Percentiles rank a stretch among this genome's conserved stretches.
These are phyloP conservation scores for Zosterops japonicus DNA, from an alignment of 2,113 vertebrate species.

Conservation along the genomic window DNA sequence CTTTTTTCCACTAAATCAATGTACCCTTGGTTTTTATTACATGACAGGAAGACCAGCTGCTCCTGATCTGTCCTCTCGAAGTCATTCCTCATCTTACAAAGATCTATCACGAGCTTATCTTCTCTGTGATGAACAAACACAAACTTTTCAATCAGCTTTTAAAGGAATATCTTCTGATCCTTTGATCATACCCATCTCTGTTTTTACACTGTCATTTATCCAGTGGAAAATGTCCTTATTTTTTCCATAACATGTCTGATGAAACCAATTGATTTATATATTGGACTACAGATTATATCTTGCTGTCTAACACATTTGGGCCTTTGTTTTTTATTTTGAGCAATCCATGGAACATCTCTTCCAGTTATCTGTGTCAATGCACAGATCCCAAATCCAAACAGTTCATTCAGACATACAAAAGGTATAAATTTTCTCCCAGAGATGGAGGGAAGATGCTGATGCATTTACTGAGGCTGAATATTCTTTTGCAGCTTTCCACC, in stretches of 20 bases:
- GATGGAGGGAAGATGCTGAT: not conserved
- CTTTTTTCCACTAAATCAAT: not conserved
- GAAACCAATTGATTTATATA: not conserved
- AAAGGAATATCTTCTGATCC: not conserved
- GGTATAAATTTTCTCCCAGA: not conserved
- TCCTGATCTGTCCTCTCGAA: not conserved
- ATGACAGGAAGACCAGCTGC: not conserved
- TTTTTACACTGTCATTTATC: not conserved
- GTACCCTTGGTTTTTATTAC: not conserved
- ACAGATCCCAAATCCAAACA: not conserved
- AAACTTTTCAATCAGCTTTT: not conserved
- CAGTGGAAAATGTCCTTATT: not conserved
- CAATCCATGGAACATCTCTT: not conserved
- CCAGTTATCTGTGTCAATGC: not conserved
- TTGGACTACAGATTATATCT: not conserved
- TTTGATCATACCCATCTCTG: not conserved
- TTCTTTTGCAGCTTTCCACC: not conserved
- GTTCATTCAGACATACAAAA: not conserved
- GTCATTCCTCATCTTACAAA: not conserved
- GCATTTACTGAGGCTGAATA: not conserved
- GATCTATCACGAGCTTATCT: not conserved
- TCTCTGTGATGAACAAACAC: not conserved
- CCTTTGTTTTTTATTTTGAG: not conserved
- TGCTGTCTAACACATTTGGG: not conserved
- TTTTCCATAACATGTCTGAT: fast-evolving